Percentiles rank a stretch among this genome's conserved stretches.
These are phyloP conservation scores for Ceyx melanurus DNA, from an alignment of 2,113 vertebrate genomes.

Conservation along the genomic window DNA sequence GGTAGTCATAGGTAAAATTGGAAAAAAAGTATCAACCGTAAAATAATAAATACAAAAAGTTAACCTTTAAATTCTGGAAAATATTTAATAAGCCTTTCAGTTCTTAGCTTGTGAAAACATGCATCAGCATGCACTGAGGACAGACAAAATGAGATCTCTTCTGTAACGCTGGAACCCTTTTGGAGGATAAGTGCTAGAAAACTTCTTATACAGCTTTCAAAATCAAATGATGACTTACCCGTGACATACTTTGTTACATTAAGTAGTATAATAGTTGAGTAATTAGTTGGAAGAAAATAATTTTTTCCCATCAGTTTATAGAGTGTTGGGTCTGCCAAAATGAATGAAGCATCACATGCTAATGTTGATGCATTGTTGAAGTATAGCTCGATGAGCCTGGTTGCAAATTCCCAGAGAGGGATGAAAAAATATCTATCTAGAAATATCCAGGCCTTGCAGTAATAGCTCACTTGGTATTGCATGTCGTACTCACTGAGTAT, in stretches of 20 bases:
- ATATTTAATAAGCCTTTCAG: not conserved
- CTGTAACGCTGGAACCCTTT: constrained; percentile 4
- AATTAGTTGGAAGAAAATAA: not conserved
- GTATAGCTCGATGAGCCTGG: not conserved
- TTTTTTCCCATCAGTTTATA: not conserved
- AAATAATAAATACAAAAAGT: not conserved
- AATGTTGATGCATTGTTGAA: not conserved
- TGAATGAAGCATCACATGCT: not conserved
- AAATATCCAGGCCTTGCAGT: not conserved
- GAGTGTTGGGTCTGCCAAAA: not conserved
- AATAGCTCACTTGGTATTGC: not conserved
- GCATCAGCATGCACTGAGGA: not conserved
- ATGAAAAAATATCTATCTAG: not conserved
- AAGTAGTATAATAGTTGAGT: not conserved
- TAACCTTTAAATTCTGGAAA: not conserved
- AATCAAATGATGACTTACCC: not conserved
- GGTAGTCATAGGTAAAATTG: not conserved
- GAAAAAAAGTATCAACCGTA: not conserved
- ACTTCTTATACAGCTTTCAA: not conserved
- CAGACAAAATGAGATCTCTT: not conserved
- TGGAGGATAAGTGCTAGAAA: not conserved
- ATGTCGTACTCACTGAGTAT: not conserved
- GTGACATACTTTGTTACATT: not conserved
- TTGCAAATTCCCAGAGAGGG: not conserved
- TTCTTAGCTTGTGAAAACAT: not conserved